Evolutionary conservation across 1,140 invertebrate species (phyloP), one percentile per base, ranked within the genome.

Genomic region (Agrypnia vestita): DNA sequence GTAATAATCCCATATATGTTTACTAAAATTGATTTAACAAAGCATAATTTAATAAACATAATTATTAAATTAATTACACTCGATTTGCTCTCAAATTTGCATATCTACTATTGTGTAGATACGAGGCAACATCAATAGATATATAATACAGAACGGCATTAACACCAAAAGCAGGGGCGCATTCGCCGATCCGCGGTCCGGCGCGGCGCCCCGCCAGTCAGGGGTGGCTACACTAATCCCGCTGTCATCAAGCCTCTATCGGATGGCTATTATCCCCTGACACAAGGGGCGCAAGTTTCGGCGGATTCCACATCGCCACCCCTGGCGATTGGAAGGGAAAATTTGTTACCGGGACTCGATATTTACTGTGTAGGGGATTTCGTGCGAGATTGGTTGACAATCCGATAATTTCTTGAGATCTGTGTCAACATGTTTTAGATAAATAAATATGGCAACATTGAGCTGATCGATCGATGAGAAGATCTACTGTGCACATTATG

Each of bases 201-300:
- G 44, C 44, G 17, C 64, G 64, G 44, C 44, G 17, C 61, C 61
- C 61, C 61, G 61, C 55, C 49, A 71, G 81, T 61, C 75, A 80
- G 81, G 73, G 78, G 78, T 82, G 75, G 81, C 75, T 21, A 82
- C 81, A 82, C 81, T 82, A 82, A 82, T 82, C 81, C 81, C 71
- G 81, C 78, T 82, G 81, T 82, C 81, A 80, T 80, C 78, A 82
- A 82, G 81, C 81, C 81, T 82, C 69, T 69, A 82, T 80, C 71
- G 76, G 71, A 69, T 75, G 46, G 81, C 81, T 80, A 82, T 82
- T 82, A 82, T 79, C 76, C 12, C 21, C 46, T 15, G 47, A 46
- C 35, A 17, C 25, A 13, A n/a, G 44, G 11, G 13, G 19, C 21
- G 15, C 21, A 82, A 82, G 53, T 82, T 79, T 79, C 80, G 51